phyloP scores from a whole-genome alignment of 2,797 vertebrate species.

The Microtus californicus region DNA sequence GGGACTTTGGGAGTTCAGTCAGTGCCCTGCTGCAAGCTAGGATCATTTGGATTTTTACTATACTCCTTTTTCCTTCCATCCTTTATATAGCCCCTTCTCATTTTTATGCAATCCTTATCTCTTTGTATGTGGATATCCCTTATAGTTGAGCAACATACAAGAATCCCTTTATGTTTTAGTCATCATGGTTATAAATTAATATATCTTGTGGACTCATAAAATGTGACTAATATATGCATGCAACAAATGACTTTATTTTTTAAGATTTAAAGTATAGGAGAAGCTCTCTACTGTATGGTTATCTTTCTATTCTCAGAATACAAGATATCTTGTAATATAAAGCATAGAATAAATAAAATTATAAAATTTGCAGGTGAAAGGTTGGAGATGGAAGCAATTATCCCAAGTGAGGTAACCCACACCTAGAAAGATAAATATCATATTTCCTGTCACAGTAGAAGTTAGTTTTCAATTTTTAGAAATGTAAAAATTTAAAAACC shows the following conservation, averaged over 20 bases:
- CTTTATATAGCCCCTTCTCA: background rate
- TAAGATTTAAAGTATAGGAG: background rate
- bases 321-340: background rate
- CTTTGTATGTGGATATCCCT: background rate
- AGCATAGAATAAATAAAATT: background rate
- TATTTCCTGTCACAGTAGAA: background rate
- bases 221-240: background rate
- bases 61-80: background rate
- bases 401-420: too few relatives aligned
- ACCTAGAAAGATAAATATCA: background rate
- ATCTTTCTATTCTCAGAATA: background rate
- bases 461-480: background rate
- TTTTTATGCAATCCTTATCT: background rate
- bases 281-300: background rate
- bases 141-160: background rate
- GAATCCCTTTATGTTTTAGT: background rate
- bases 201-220: background rate
- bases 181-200: background rate
- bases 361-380: background rate
- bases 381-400: background rate
- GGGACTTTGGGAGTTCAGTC: too few relatives aligned
- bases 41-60: background rate
- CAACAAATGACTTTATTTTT: background rate
- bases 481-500: background rate
- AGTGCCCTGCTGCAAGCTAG: too few relatives aligned